These are phyloP conservation scores for Halcyon malimbica DNA, from an alignment of 2,113 vertebrate species.

Conservation along the genomic window DNA sequence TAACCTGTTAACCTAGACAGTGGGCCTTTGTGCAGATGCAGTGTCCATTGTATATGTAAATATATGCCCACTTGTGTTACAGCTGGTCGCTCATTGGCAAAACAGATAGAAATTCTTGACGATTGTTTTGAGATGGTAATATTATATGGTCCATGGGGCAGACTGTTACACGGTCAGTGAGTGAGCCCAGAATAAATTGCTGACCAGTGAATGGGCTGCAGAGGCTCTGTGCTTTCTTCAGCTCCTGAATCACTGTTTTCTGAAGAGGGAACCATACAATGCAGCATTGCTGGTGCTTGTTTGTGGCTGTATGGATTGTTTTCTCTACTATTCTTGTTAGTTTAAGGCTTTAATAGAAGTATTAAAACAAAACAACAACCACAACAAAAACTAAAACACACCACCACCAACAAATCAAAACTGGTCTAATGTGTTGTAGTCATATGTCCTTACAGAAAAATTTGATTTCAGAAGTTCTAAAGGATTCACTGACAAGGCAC, in stretches of 20 bases:
- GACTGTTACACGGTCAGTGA: not conserved
- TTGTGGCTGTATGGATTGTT: not conserved
- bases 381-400: not conserved
- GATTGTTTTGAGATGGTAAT: not conserved
- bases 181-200: not conserved
- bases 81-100: not conserved
- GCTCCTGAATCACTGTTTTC: not conserved
- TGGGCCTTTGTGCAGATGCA: not conserved
- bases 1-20: not conserved
- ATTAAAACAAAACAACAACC: not conserved
- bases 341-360: not conserved
- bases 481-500: no score
- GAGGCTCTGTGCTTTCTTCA: not conserved
- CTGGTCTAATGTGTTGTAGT: not conserved
- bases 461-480: not conserved
- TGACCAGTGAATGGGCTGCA: not conserved
- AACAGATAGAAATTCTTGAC: not conserved
- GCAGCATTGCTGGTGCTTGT: not conserved
- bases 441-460: not conserved
- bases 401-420: not conserved
- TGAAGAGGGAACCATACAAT: not conserved
- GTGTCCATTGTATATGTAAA: not conserved
- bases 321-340: not conserved
- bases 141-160: not conserved
- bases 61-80: not conserved